A percentile compares a stretch with the other conserved stretches of the same genome.
These are phyloP conservation scores for Colinus virginianus DNA, from an alignment of 2,113 vertebrate genomes.

Conservation along the genomic window DNA sequence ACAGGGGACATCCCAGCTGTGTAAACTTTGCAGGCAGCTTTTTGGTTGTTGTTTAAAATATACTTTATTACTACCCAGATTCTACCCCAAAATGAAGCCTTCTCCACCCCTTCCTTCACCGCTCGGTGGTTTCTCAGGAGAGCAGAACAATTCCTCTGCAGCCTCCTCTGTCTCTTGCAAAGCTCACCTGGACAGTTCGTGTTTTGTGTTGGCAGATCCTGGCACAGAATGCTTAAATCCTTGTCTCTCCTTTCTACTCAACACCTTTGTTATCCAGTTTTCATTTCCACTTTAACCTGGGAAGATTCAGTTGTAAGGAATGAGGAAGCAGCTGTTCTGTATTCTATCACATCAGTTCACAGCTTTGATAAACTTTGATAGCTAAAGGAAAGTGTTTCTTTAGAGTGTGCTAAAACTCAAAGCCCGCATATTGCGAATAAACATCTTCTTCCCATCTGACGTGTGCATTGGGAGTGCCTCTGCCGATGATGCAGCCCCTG, in stretches of 20 bases:
- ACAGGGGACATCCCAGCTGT: conserved; percentile 31
- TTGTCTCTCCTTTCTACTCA: background rate
- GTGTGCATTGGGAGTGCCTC: background rate
- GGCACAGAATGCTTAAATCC: background rate
- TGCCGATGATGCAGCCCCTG: background rate
- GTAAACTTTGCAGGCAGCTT: conserved; percentile 29
- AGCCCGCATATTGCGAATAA: background rate
- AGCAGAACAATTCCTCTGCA: background rate
- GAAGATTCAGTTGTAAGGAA: background rate
- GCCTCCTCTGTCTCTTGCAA: background rate
- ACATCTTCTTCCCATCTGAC: background rate
- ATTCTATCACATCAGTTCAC: background rate
- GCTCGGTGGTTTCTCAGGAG: background rate
- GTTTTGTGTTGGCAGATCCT: background rate
- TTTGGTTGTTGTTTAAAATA: conserved; percentile 12
- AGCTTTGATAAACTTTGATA: background rate
- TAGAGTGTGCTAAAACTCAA: background rate
- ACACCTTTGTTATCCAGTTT: background rate
- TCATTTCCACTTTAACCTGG: background rate
- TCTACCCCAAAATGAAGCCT: conserved; percentile 15
- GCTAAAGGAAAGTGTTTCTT: background rate
- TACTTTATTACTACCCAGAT: background rate
- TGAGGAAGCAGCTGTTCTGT: background rate
- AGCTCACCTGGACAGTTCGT: background rate
- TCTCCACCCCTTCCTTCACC: background rate